phyloP scores from a whole-genome alignment of 1,140 invertebrate species.

The Battus philenor region DNA sequence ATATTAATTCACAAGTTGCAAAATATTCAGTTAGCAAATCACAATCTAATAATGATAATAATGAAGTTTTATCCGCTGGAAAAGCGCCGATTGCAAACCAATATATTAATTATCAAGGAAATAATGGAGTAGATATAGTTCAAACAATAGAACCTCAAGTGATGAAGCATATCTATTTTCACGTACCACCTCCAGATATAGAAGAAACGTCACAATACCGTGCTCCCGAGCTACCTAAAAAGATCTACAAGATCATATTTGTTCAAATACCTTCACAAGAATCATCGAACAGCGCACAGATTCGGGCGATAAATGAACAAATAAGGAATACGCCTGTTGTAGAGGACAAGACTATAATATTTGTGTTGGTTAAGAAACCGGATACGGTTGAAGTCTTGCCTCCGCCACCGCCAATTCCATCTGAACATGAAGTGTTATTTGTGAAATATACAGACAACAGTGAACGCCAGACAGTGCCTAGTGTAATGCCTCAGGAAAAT shows the following conservation, averaged over 20 bases:
- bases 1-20: too few relatives aligned
- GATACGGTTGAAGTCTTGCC: slow-evolving; percentile 81
- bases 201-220: slow-evolving; percentile 78
- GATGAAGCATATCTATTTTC: slow-evolving; percentile 89
- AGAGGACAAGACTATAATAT: slow-evolving; percentile 90
- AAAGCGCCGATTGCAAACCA: neutral
- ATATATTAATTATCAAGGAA: neutral
- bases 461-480: neutral
- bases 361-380: slow-evolving; percentile 89
- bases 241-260: slow-evolving; percentile 90
- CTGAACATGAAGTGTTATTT: slow-evolving; percentile 41
- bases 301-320: slow-evolving; percentile 19
- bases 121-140: neutral
- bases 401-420: slow-evolving; percentile 77
- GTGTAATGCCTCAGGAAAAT: slow-evolving; percentile 2
- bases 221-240: slow-evolving; percentile 78
- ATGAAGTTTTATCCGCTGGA: neutral
- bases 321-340: slow-evolving; percentile 19
- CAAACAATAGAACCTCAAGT: slow-evolving; percentile 65
- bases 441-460: slow-evolving; percentile 36
- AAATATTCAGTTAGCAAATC: too few relatives aligned
- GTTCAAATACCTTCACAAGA: slow-evolving; percentile 77
- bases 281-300: slow-evolving; percentile 16
- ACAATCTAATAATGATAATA: neutral
- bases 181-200: slow-evolving; percentile 87